Percentiles rank a stretch among this genome's conserved stretches.
phyloP scores from a whole-genome alignment of 2,888 invertebrate genomes.

The Hemicrepidius hirtus region DNA sequence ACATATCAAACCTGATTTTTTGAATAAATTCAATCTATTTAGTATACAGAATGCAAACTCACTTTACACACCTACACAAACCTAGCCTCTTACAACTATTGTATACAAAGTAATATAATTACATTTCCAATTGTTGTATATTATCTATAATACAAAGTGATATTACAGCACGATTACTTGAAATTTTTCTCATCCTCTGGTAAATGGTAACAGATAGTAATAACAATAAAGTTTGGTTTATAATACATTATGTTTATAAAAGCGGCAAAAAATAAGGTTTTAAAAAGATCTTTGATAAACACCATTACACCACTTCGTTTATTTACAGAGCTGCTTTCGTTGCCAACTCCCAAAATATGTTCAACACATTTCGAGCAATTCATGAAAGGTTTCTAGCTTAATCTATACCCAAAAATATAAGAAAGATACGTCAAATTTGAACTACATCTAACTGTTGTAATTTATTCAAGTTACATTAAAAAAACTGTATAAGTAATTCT shows the following conservation, averaged over 20 bases:
- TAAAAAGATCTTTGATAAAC: conserved; percentile 29
- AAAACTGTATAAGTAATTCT: too few relatives aligned
- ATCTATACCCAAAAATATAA: neutral
- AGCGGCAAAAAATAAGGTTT: conserved; percentile 21
- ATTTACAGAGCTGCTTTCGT: conserved; percentile 32
- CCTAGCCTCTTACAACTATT: too few relatives aligned
- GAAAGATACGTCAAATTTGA: too few relatives aligned
- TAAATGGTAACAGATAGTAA: too few relatives aligned
- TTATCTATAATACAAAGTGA: too few relatives aligned
- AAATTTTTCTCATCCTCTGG: too few relatives aligned
- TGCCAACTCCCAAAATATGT: conserved; percentile 35
- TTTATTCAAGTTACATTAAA: too few relatives aligned
- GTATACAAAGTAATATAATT: too few relatives aligned
- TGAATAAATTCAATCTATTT: neutral
- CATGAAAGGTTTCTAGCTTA: neutral
- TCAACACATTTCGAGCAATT: conserved; percentile 25
- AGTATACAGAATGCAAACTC: neutral
- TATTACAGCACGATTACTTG: too few relatives aligned
- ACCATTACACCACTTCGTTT: conserved; percentile 34
- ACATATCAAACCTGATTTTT: conserved; percentile 3
- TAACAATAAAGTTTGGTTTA: conserved; percentile 9
- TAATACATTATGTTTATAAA: conserved; percentile 9
- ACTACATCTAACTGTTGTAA: too few relatives aligned
- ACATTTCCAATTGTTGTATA: too few relatives aligned
- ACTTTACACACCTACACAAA: neutral